Conservation (phyloP, 1,140 invertebrate genomes). For the Drosophila kohkoa region DNA sequence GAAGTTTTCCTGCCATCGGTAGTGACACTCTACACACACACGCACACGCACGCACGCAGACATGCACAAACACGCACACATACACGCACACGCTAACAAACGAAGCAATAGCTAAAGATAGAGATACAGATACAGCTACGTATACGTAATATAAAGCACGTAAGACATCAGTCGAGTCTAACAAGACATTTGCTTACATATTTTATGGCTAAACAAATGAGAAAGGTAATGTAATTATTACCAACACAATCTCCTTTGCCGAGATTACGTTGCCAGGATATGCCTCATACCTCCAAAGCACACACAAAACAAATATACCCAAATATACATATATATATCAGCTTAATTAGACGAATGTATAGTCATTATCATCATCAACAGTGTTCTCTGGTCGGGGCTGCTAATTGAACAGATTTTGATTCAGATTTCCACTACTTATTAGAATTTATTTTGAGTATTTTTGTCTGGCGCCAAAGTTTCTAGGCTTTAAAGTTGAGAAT, state of each 20-base stretch:
- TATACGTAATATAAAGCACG: slow-evolving; percentile 21
- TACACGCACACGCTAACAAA: slow-evolving; percentile 12
- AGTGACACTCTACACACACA: slow-evolving; percentile 56
- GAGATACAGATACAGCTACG: slow-evolving; percentile 16
- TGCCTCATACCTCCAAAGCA: background rate
- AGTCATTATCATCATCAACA: background rate
- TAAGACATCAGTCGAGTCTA: slow-evolving; percentile 31
- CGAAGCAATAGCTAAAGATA: slow-evolving; percentile 2
- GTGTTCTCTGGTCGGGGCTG: background rate
- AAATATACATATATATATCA: slow-evolving; percentile 13
- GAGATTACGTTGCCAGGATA: slow-evolving; percentile 19
- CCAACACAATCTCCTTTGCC: slow-evolving; percentile 9
- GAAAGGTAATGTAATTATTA: slow-evolving; percentile 75
- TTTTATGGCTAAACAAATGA: slow-evolving; percentile 62
- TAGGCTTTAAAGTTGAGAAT: slow-evolving; percentile 6
- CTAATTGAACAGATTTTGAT: slow-evolving; percentile 21
- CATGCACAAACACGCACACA: slow-evolving; percentile 41
- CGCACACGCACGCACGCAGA: slow-evolving; percentile 39
- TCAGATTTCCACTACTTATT: background rate
- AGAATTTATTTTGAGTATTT: slow-evolving; percentile 6
- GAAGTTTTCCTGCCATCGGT: slow-evolving; percentile 74
- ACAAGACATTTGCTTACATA: slow-evolving; percentile 70
- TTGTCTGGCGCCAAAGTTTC: background rate
- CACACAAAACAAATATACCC: slow-evolving; percentile 14
- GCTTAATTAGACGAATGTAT: slow-evolving; percentile 39